Evolutionary conservation across 2,113 vertebrate species (phyloP), one percentile per base, ranked within the genome.

Genomic region (Heliornis fulica): DNA sequence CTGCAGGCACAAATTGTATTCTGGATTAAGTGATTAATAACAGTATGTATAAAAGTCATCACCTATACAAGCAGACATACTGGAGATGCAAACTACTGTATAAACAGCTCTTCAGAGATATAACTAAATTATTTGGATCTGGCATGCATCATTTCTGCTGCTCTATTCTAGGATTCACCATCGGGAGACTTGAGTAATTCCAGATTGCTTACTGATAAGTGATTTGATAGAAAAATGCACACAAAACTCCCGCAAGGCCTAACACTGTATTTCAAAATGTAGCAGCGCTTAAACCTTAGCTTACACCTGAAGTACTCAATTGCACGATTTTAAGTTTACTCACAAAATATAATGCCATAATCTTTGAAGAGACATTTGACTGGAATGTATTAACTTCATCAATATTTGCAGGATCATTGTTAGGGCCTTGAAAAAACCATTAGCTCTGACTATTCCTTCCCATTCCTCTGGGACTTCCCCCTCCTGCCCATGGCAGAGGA

Each of bases 61-160:
- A 2, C 29, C 7, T 38, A 38, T 87, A 45, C 25, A 91, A 56
- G 31, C 11, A 72, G 21, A 79, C 15, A 46, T 72, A 36, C 21
- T 36, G 38, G n/a, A 83, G 25, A 68, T 13, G 13, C 19, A 93
- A 71, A 63, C 4, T 64, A 11, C 22, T 81, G 12, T 19, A 77
- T 61, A 86, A 92, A 77, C 11, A 71, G 11, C 61, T 85, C 50
- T 77, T 80, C 64, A 92, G 76, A 72, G 10, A 86, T 91, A 19
- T 15, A 91, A 61, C 15, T 72, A 88, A 90, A 80, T 77, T 78
- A 46, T n/a, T 69, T 65, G 9, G 6, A 51, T 83, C 10, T 85
- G 71, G 9, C 32, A 69, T 60, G 31, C 29, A 31, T 65, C 53
- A 40, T 40, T 72, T 31, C 25, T 79, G 21, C 15, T 85, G n/a